These are phyloP conservation scores for Coracias cyanogaster DNA, from an alignment of 2,797 vertebrate genomes.

Conservation along the genomic window DNA sequence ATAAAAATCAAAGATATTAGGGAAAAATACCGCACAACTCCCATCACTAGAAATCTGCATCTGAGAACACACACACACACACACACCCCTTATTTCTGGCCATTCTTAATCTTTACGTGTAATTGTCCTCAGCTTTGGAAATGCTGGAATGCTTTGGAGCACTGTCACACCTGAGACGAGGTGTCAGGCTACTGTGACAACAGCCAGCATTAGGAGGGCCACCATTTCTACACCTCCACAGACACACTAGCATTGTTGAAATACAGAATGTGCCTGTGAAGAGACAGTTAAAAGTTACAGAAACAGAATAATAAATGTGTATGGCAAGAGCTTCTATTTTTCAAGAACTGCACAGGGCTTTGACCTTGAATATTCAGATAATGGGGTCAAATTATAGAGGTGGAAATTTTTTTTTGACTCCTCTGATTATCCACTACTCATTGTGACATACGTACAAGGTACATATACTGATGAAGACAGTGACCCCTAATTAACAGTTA, in stretches of 20 bases:
- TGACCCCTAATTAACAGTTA: not conserved
- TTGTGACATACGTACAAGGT: not conserved
- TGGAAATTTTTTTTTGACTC: not conserved
- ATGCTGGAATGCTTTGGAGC: not conserved
- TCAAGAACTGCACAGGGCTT: not conserved
- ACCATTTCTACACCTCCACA: fast-evolving
- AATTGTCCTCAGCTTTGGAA: not conserved
- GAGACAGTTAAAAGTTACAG: no score
- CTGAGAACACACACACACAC: not conserved
- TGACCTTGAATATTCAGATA: not conserved
- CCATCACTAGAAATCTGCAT: not conserved
- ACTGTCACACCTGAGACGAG: not conserved
- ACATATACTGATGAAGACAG: not conserved
- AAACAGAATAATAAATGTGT: not conserved
- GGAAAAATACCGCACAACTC: fast-evolving
- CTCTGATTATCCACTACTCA: not conserved
- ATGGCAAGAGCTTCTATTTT: not conserved
- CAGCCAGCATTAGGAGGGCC: not conserved
- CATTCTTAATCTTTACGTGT: not conserved
- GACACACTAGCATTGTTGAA: not conserved
- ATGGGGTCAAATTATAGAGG: not conserved
- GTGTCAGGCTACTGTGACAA: fast-evolving
- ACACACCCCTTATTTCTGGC: not conserved
- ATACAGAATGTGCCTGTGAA: fast-evolving
- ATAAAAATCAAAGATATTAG: not conserved